Conservation (phyloP, 2,113 vertebrate genomes). For the Seriola dumerili region DNA sequence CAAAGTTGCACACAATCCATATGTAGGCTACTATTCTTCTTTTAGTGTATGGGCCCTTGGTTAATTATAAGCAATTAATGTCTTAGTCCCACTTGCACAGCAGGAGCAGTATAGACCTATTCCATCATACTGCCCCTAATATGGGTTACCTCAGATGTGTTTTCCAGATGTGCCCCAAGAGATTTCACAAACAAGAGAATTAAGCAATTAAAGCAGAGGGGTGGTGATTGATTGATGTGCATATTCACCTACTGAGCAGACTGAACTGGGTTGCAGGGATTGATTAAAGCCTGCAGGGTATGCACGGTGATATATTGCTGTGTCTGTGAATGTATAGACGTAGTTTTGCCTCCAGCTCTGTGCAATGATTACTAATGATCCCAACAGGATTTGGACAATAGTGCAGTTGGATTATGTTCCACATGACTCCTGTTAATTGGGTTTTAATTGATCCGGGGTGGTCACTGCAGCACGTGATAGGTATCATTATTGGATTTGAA, state of each 20-base stretch:
- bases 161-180: constrained; percentile 44
- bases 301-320: constrained; percentile 55
- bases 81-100: constrained; percentile 35
- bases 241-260: constrained; percentile 58
- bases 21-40: neutral
- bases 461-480: constrained; percentile 42
- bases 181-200: constrained; percentile 71
- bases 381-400: constrained; percentile 69
- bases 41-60: constrained; percentile 7
- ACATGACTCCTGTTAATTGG: constrained; percentile 65
- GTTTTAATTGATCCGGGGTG: constrained; percentile 75
- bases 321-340: constrained; percentile 59
- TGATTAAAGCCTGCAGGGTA: constrained; percentile 69
- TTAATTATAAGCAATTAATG: constrained; percentile 44
- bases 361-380: constrained; percentile 78
- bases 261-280: constrained; percentile 65
- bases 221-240: constrained; percentile 72
- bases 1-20: neutral
- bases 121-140: constrained; percentile 58
- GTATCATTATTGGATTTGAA: constrained; percentile 64
- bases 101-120: constrained; percentile 26
- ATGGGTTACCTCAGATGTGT: constrained; percentile 44
- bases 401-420: constrained; percentile 70
- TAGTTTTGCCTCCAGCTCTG: constrained; percentile 56
- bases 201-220: constrained; percentile 67